Percentiles rank a stretch among this genome's conserved stretches.
phyloP scores from a whole-genome alignment of 2,797 vertebrate species.

The Channa striata region DNA sequence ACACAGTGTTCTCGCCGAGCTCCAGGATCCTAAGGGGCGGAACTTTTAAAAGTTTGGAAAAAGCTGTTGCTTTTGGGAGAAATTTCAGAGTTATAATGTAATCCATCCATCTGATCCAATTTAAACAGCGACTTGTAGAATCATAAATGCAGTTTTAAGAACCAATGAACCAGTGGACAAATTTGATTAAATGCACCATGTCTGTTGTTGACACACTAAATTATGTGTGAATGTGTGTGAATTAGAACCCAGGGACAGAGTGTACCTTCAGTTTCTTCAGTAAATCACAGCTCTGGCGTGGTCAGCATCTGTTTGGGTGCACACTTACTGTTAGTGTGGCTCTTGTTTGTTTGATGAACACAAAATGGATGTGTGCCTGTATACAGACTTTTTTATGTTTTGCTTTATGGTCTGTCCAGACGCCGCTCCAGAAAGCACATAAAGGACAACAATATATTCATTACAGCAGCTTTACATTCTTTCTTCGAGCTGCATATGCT shows the following conservation, averaged over 20 bases:
- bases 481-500: neutral
- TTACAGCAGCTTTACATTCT: neutral
- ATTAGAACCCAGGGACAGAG: neutral
- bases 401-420: neutral
- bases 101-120: conserved; percentile 6
- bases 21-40: too few relatives aligned
- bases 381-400: conserved; percentile 6
- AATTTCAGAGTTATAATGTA: neutral
- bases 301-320: conserved; percentile 19
- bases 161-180: conserved; percentile 26
- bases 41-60: too few relatives aligned
- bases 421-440: neutral
- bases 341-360: conserved; percentile 16
- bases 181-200: conserved; percentile 31
- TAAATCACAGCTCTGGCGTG: conserved; percentile 4
- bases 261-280: conserved; percentile 1
- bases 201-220: conserved; percentile 21
- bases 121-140: conserved; percentile 30
- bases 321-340: neutral
- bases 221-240: conserved; percentile 5
- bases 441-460: neutral
- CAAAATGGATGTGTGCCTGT: neutral
- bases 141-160: conserved; percentile 39
- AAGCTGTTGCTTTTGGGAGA: neutral
- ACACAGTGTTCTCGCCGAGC: too few relatives aligned